Conservation (phyloP, 1,140 invertebrate species). For the Drosophila mauritiana region DNA sequence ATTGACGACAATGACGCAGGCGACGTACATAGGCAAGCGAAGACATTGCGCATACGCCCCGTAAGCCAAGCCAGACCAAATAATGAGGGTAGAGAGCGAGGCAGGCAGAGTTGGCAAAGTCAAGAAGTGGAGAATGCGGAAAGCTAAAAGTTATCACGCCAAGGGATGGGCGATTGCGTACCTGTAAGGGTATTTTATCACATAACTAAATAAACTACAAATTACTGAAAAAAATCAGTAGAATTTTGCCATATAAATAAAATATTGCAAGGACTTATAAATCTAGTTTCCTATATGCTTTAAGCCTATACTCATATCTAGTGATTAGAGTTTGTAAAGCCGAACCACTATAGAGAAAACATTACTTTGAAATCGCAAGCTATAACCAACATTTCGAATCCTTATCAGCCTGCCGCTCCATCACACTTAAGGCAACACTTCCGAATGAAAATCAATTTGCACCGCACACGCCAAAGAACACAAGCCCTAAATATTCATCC, state of each 20-base stretch:
- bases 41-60: constrained; percentile 54
- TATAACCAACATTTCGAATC: constrained; percentile 1
- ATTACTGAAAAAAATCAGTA: too few species aligned
- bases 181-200: not conserved
- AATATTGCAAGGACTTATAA: too few species aligned
- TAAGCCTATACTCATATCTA: too few species aligned
- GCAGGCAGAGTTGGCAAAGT: constrained; percentile 8
- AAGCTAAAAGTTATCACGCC: too few species aligned
- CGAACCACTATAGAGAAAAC: too few species aligned
- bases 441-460: constrained; percentile 61
- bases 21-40: constrained; percentile 16
- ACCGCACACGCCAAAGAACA: constrained; percentile 19
- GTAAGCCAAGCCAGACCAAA: constrained; percentile 40
- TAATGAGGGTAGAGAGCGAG: constrained; percentile 40
- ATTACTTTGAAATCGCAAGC: not conserved
- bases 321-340: not conserved
- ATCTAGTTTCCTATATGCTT: too few species aligned
- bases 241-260: too few species aligned
- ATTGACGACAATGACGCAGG: constrained; percentile 50
- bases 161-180: not conserved
- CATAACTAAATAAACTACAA: too few species aligned
- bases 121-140: not conserved
- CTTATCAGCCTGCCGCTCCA: constrained; percentile 16
- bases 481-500: constrained; percentile 38
- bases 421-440: constrained; percentile 37